These are phyloP conservation scores for Pyrgilauda ruficollis DNA, from an alignment of 2,113 vertebrate species.

Conservation along the genomic window DNA sequence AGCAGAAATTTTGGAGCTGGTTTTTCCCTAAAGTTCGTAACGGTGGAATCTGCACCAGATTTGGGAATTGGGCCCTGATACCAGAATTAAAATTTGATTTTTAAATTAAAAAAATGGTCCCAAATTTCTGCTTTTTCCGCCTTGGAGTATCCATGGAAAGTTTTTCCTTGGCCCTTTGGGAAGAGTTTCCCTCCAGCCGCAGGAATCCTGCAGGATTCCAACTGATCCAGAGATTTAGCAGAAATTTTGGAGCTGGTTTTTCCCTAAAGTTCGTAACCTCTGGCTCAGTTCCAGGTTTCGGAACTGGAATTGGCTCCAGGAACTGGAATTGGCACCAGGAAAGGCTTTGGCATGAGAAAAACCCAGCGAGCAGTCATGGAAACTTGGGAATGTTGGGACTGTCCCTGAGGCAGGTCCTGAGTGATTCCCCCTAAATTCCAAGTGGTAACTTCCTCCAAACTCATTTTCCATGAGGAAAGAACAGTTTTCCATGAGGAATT, in stretches of 20 bases:
- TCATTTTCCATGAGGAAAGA: not conserved
- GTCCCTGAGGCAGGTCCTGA: not conserved
- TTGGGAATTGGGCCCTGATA: not conserved
- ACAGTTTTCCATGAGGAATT: not conserved
- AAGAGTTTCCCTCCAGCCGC: not conserved
- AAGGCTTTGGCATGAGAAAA: not conserved
- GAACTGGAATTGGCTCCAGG: not conserved
- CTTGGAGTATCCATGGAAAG: not conserved
- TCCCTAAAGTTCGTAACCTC: not conserved
- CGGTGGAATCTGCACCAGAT: not conserved
- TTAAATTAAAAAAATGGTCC: accelerated
- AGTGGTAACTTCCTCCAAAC: not conserved
- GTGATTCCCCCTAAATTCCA: accelerated
- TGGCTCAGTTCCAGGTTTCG: not conserved
- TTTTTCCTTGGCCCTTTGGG: not conserved
- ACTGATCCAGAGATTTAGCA: not conserved
- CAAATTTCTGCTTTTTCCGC: not conserved
- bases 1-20: not conserved
- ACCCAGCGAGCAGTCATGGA: not conserved
- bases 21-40: not conserved
- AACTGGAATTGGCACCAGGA: not conserved
- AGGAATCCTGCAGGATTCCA: not conserved
- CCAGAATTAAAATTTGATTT: not conserved
- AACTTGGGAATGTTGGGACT: not conserved
- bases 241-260: not conserved